These are phyloP conservation scores for Hylaea fasciaria DNA, from an alignment of 2,888 invertebrate genomes.

Conservation along the genomic window DNA sequence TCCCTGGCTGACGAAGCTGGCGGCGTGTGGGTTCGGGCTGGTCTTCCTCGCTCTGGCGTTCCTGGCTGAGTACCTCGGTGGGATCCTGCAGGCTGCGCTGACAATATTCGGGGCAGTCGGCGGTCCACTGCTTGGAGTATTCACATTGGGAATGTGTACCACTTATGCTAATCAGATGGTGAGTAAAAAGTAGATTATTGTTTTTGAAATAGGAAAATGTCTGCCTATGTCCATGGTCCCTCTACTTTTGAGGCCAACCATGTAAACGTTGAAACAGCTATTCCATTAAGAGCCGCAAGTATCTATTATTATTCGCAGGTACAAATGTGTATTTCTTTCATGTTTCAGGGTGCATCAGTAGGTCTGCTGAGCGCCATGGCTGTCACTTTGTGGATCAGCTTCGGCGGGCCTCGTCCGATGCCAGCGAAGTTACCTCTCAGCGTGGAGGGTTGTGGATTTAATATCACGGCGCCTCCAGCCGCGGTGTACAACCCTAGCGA, in stretches of 20 bases:
- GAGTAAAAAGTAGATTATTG: constrained; percentile 40
- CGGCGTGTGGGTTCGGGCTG: constrained; percentile 90
- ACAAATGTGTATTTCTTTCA: neutral
- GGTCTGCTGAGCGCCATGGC: constrained; percentile 88
- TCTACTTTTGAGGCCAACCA: neutral
- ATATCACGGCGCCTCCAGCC: constrained; percentile 55
- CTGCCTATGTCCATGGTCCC: neutral
- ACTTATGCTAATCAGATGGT: constrained; percentile 89
- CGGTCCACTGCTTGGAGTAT: constrained; percentile 93
- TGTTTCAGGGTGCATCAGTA: constrained; percentile 87
- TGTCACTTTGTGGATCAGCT: constrained; percentile 92
- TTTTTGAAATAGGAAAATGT: too few species aligned
- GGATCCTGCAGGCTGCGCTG: constrained; percentile 93
- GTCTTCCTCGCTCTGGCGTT: constrained; percentile 93
- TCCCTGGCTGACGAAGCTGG: constrained; percentile 86
- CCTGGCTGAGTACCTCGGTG: constrained; percentile 92
- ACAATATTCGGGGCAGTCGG: constrained; percentile 95
- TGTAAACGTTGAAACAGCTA: too few species aligned
- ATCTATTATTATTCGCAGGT: too few species aligned
- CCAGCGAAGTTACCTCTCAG: constrained; percentile 83
- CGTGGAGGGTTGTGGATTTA: constrained; percentile 83
- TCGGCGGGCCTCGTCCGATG: constrained; percentile 90
- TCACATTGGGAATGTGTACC: constrained; percentile 93
- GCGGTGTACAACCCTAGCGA: constrained; percentile 48
- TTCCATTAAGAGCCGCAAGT: too few species aligned